phyloP scores from a whole-genome alignment of 2,797 vertebrate species.

The Delichon dasypus region DNA sequence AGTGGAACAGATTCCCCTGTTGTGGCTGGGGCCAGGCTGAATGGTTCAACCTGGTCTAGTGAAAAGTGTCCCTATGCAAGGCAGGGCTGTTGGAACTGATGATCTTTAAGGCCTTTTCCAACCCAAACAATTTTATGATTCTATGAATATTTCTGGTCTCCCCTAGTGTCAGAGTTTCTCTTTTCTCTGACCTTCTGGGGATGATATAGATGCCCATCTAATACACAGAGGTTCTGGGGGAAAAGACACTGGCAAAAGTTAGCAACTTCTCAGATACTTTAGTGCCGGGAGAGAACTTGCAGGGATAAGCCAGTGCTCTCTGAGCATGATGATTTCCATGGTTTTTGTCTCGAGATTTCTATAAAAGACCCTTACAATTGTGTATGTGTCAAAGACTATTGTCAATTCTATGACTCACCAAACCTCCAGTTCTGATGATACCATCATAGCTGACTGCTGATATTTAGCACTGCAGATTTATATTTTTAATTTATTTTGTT shows the following conservation, averaged over 20 bases:
- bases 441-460: background rate
- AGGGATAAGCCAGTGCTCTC: background rate
- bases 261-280: background rate
- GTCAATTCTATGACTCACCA: background rate
- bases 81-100: too few relatives aligned
- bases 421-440: background rate
- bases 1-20: background rate
- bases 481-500: background rate
- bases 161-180: background rate
- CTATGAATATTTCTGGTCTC: background rate
- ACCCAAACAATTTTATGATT: background rate
- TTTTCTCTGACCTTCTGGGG: background rate
- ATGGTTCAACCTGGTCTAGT: too few relatives aligned
- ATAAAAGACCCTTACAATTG: background rate
- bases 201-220: background rate
- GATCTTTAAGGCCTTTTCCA: too few relatives aligned
- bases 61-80: too few relatives aligned
- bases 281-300: background rate
- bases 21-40: background rate
- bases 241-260: background rate
- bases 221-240: background rate
- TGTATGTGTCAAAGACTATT: background rate
- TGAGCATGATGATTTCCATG: background rate
- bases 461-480: background rate
- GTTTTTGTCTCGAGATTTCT: background rate